Evolutionary conservation across 2,113 vertebrate species (phyloP).

Genomic region (Fregata magnificens): DNA sequence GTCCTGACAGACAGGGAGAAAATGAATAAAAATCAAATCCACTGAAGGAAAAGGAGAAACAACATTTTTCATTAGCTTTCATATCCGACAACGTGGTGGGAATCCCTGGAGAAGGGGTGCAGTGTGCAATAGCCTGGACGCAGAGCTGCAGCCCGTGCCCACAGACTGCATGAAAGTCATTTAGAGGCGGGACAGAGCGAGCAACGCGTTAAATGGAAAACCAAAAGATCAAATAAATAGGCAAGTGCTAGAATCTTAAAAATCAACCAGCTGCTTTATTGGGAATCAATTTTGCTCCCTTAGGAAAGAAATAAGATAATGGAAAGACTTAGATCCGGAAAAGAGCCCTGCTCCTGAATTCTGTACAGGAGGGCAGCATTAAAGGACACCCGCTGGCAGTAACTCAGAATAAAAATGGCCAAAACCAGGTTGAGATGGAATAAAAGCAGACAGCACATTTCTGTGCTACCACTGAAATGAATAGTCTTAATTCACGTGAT

Average conservation of each 20-base stretch:
- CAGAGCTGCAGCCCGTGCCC: neutral
- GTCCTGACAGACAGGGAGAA: neutral
- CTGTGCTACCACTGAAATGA: neutral
- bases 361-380: neutral
- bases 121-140: accelerated
- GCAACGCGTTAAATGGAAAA: neutral
- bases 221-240: constrained; percentile 14
- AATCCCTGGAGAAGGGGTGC: neutral
- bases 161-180: neutral
- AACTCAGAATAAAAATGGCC: constrained; percentile 8
- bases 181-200: neutral
- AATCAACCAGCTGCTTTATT: constrained; percentile 42
- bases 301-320: constrained; percentile 29
- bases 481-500: neutral
- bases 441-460: neutral
- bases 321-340: neutral
- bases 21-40: constrained; percentile 5
- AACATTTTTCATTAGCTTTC: neutral
- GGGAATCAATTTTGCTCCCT: constrained; percentile 54
- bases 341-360: constrained; percentile 1
- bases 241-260: constrained; percentile 29
- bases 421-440: neutral
- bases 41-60: neutral
- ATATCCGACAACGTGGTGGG: neutral
- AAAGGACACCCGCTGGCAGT: neutral